Base-by-base conservation (phyloP, 2,888 invertebrate genomes). In the Lysandra coridon region DNA sequence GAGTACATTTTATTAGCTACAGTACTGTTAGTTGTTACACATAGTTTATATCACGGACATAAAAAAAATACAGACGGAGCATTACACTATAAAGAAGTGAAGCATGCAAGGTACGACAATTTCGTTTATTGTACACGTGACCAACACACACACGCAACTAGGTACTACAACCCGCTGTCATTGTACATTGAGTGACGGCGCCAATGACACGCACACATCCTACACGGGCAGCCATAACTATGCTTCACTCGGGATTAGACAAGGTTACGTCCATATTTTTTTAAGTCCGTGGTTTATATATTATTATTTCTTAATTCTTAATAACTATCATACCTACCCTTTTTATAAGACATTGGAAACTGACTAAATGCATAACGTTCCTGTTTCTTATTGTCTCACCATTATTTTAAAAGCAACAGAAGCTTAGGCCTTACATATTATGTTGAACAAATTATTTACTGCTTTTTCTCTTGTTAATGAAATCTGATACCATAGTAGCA, bases 401-500 rank as follows among this genome's bases (percentile, higher is more conserved):
- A 69, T 4, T 14, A 23, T 33, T 3, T 3, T 69, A 69, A 69
- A 69, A 69, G 17, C 37, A 14, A 5, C 33, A 33, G 14, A 37
- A 37, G 69, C 5, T 37, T 5, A 69, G 30, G 12, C 12, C 33
- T 14, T 30, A 69, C 3, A 30, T 60, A 44, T 73, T n/a, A 30
- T 60, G 53, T 73, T n/a, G 73, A 79, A 78, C 74, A 17, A 60
- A 33, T 49, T 49, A 79, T 49, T 73, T 77, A 77, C 49, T 40
- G 44, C 78, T 79, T 75, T 82, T 81, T 83, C 84, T 85, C 40
- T 79, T 80, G 82, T 85, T 89, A 30, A 93, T 90, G 83, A 87
- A 89, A 74, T 86, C 86, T 2, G 88, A 84, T 17, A 91, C 91
- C 83, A 92, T 86, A 73, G 85, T 86, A 1, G 95, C 97, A 85